Evolutionary conservation across 2,797 vertebrate genomes (phyloP), one percentile per base, ranked within the genome.

Genomic region (Pseudomugil tenellus): DNA sequence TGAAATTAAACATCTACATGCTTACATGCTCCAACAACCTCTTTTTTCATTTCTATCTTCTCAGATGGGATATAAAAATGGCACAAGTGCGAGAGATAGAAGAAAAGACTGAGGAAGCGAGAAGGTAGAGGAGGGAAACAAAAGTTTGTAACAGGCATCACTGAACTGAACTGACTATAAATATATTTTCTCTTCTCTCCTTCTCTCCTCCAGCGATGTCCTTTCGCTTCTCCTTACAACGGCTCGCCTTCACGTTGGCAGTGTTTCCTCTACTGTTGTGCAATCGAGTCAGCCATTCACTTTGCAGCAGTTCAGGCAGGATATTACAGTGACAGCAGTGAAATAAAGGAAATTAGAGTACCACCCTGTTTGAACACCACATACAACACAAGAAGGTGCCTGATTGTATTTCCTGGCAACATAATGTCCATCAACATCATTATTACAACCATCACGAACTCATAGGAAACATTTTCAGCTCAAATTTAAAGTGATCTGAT

Each of bases 151-250:
- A 70, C 77, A 87, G 74, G 60, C 65, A 72, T 72, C 28, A 21
- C 67, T 72, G 87, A 80, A 84, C 77, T 3, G 70, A 76, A 81
- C 78, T 53, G 63, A 70, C 87, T 91, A 89, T 84, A 88, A 89
- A 91, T 91, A 89, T 84, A 75, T 72, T 35, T 34, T 59, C 67
- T 75, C 64, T 67, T 52, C 52, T 58, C 49, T 80, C 58, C 62
- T 81, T 10, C n/a, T 80, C 73, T 81, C 80, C 67, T 74, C 67
- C 67, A 59, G 70, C 34, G 52, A 62, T 73, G 79, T 71, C 63
- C 70, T 46, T 25, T 66, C 25, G 0, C 78, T 66, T 72, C 70
- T 51, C 21, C 69, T 76, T 16, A 61, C 71, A 59, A 1, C 4
- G 23, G 56, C 56, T 68, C 63, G 41, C 59, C 46, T 67, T 77